phyloP scores from a whole-genome alignment of 2,113 vertebrate genomes.

The Seriola dumerili region DNA sequence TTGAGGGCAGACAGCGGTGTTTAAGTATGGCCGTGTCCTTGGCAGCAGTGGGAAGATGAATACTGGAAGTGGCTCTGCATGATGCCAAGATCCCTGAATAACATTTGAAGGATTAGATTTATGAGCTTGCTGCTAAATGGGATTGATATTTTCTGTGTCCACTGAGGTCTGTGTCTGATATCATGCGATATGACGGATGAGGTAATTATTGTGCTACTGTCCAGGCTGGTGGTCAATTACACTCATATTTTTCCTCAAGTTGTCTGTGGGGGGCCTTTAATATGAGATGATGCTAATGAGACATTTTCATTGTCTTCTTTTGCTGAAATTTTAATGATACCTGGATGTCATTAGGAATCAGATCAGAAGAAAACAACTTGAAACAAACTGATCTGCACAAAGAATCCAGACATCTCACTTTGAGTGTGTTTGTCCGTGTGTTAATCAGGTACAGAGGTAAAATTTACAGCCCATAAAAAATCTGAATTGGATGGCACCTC shows the following conservation, averaged over 20 bases:
- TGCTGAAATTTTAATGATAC: neutral
- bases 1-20: slow-evolving; percentile 44
- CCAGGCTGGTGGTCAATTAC: slow-evolving; percentile 36
- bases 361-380: no score
- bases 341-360: neutral
- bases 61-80: slow-evolving; percentile 45
- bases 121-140: slow-evolving; percentile 49
- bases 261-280: slow-evolving; percentile 6
- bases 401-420: neutral
- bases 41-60: slow-evolving; percentile 51
- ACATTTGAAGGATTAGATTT: slow-evolving; percentile 58
- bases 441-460: slow-evolving; percentile 49
- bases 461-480: slow-evolving; percentile 65
- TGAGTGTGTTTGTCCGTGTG: slow-evolving; percentile 27
- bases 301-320: neutral
- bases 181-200: slow-evolving; percentile 30
- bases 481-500: slow-evolving; percentile 35
- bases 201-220: slow-evolving; percentile 32
- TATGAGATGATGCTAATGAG: slow-evolving; percentile 38
- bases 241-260: neutral
- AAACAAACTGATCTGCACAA: neutral
- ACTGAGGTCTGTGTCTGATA: neutral
- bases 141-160: slow-evolving; percentile 43
- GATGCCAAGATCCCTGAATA: slow-evolving; percentile 41
- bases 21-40: slow-evolving; percentile 57